Evolutionary conservation across 2,797 vertebrate species (phyloP), one percentile per base, ranked within the genome.

Genomic region (Hippopotamyrus pictus): DNA sequence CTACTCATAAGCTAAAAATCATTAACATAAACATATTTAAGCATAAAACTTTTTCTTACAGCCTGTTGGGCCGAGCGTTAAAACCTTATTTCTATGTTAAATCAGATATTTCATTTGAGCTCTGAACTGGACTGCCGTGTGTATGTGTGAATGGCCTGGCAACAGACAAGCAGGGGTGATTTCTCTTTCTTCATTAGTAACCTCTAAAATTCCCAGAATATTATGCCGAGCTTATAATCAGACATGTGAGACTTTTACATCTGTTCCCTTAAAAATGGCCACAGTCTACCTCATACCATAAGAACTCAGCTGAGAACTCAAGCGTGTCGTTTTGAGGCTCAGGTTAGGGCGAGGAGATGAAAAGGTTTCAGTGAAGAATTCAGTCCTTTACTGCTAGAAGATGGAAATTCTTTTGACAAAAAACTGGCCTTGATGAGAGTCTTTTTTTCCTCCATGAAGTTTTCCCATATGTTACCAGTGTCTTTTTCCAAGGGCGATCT

Each of bases 401-500:
- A 46, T 48, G 41, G 37, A 88, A 46, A 65, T 65, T 22, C 85
- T 88, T 73, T 46, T 87, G 84, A 62, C n/a, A 87, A 59, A 79
- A 50, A 76, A 87, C 50, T 73, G 25, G 51, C 82, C 79, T 51
- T 62, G 53, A 53, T 89, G 54, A 48, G 44, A 50, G 1, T 9
- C 8, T 86, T 41, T 5, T n/a, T 65, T 65, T 29, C 2, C 25
- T 69, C 29, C 41, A 57, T 89, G 83, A 51, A 29, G 11, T 48
- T 89, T 50, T 51, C 57, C 48, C 76, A 88, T 57, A 57, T 87
- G 88, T 84, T 89, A 50, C 84, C 88, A 41, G 41, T n/a, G 29
- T 73, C 88, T 88, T 90, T 90, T 91, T 91, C 87, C 79, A 88
- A 91, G 91, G 91, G 91, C 90, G 29, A 87, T 91, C 91, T 93